These are phyloP conservation scores for Opisthograptis luteolata DNA, from an alignment of 2,888 invertebrate species.

Conservation along the genomic window DNA sequence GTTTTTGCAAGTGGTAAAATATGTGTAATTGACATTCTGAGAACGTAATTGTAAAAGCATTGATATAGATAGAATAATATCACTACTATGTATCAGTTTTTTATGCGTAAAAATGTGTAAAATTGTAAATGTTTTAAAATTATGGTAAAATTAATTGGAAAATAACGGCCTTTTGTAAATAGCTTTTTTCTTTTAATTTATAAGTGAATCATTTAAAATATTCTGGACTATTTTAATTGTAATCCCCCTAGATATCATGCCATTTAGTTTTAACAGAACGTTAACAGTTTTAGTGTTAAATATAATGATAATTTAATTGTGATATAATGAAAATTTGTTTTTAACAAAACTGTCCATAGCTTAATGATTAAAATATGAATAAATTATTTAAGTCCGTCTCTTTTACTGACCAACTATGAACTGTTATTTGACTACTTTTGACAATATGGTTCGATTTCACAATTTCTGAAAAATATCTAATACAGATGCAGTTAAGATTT, in stretches of 20 bases:
- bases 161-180: conserved; percentile 75
- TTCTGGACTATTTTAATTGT: conserved; percentile 33
- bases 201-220: conserved; percentile 41
- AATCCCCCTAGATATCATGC: conserved; percentile 34
- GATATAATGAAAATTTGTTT: conserved; percentile 67
- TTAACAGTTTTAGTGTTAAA: conserved; percentile 50
- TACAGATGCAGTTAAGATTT: too few species aligned
- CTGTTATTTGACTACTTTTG: conserved; percentile 2
- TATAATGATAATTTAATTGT: conserved; percentile 48
- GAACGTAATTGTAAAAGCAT: conserved; percentile 29
- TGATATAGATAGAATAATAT: conserved; percentile 35
- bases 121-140: conserved; percentile 71
- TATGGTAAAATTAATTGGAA: conserved; percentile 53
- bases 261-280: conserved; percentile 35
- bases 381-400: conserved; percentile 45
- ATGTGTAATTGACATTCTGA: conserved; percentile 25
- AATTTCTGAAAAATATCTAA: conserved; percentile 1
- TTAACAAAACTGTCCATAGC: conserved; percentile 71
- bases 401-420: conserved; percentile 28
- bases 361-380: conserved; percentile 36
- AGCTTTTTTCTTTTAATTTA: conserved; percentile 63
- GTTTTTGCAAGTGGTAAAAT: conserved; percentile 30
- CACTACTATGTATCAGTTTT: conserved; percentile 38
- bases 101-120: conserved; percentile 58
- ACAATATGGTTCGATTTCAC: conserved; percentile 2